Conservation (phyloP, 2,797 vertebrate genomes). For the Oreortyx pictus region DNA sequence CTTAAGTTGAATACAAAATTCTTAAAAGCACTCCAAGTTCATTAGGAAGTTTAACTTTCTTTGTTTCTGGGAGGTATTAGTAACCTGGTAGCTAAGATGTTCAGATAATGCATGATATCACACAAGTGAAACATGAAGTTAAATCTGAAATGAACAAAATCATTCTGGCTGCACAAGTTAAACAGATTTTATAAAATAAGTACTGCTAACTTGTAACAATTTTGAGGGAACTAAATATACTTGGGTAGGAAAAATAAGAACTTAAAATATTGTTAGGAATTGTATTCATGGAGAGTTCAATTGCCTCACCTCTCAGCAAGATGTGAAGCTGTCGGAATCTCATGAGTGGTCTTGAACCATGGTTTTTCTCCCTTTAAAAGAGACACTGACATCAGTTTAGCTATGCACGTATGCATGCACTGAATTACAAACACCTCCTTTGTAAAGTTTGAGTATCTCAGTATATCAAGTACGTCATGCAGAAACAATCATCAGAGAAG, state of each 20-base stretch:
- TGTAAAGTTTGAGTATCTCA: not conserved
- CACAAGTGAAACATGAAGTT: not conserved
- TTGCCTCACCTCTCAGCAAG: not conserved
- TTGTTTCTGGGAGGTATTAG: not conserved
- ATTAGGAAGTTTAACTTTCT: not conserved
- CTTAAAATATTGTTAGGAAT: not conserved
- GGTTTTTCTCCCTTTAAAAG: not conserved
- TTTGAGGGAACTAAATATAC: not conserved
- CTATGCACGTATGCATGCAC: rapidly evolving
- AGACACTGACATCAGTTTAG: not conserved
- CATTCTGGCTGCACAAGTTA: not conserved
- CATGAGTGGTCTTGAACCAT: not conserved
- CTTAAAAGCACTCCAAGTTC: not conserved
- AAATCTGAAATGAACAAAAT: not conserved
- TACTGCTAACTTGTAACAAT: not conserved
- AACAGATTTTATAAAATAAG: not conserved
- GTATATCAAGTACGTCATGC: not conserved
- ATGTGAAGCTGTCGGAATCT: not conserved
- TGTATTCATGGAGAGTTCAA: not conserved
- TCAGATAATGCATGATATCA: not conserved
- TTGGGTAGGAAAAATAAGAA: not conserved
- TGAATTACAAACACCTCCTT: not conserved
- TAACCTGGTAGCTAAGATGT: not conserved
- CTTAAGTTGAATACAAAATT: not conserved
- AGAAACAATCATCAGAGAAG: not conserved